Evolutionary conservation across 2,888 invertebrate species (phyloP), one percentile per base, ranked within the genome.

Genomic region (Cosmia trapezina): DNA sequence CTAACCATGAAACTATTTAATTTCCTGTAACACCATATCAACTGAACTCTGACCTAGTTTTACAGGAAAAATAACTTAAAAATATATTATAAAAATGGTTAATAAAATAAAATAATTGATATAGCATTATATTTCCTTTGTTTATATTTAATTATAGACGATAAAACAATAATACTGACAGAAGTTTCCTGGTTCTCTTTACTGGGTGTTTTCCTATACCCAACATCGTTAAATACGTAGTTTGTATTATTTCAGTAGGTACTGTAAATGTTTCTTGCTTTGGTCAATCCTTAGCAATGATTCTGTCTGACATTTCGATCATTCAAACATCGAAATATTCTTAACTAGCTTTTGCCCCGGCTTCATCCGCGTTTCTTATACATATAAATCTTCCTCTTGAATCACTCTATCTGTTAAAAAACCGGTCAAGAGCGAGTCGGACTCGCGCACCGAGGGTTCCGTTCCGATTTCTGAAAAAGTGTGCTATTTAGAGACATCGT

Each of bases 81-180:
- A 62, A 19, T 11, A 19, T 19, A 28, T 45, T 41, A 41, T 41
- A 8, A 41, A 41, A 41, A 41, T 41, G 41, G 5, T 11, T 14
- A 41, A 14, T 51, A 19, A 43, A 67, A 60, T 75, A 47, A 59
- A 64, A 51, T 59, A 37, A 70, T 45, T 28, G 4, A 49, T 28
- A 1, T 7, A 51, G 12, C 8, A 56, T 33, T 37, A 37, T 28
- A 76, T 49, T 62, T 4, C 49, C 14, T 57, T 62, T 75, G 45
- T 70, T 62, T 57, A 65, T 11, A 11, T 69, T 53, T 56, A 68
- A 63, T 53, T 65, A 43, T 49, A 53, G 28, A 19, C n/a, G 63
- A 56, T 80, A 68, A 69, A 69, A 74, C 37, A 65, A 74, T 80
- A 67, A 78, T 79, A 78, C 63, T 49, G n/a, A 12, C 37, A 7